phyloP scores from a whole-genome alignment of 2,797 vertebrate species.

The Momotus momota region DNA sequence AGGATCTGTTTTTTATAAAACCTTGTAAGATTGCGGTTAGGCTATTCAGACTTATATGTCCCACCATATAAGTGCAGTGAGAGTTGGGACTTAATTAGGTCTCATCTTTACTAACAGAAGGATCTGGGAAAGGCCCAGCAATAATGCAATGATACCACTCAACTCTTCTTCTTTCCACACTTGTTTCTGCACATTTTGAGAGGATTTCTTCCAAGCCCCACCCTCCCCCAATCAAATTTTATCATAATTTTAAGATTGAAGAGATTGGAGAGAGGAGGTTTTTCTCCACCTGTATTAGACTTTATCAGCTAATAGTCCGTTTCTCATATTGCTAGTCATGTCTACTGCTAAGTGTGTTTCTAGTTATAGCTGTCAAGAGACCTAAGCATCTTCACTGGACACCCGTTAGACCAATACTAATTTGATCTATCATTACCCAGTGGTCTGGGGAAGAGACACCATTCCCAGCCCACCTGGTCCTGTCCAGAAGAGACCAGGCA shows the following conservation, averaged over 20 bases:
- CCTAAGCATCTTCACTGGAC: not conserved
- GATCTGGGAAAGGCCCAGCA: not conserved
- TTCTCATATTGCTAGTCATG: not conserved
- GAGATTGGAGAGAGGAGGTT: not conserved
- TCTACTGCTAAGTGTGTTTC: not conserved
- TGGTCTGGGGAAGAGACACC: not conserved
- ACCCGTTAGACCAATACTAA: not conserved
- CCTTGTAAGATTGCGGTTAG: not conserved
- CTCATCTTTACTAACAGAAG: not conserved
- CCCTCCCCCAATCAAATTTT: not conserved
- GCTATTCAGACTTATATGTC: not conserved
- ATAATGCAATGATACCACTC: not conserved
- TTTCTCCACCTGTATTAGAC: not conserved
- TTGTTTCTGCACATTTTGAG: not conserved
- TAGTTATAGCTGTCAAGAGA: not conserved
- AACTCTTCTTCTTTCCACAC: not conserved
- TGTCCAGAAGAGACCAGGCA: not conserved
- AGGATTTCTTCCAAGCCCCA: not conserved
- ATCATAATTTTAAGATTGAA: not conserved
- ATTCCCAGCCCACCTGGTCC: not conserved
- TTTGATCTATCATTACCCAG: not conserved
- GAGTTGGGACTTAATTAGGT: not conserved
- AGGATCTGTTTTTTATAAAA: slow-evolving; percentile 52
- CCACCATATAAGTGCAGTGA: not conserved
- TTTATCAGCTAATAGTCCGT: not conserved